Evolutionary conservation across 2,888 invertebrate species (phyloP).

Genomic region (Melanchra persicariae): DNA sequence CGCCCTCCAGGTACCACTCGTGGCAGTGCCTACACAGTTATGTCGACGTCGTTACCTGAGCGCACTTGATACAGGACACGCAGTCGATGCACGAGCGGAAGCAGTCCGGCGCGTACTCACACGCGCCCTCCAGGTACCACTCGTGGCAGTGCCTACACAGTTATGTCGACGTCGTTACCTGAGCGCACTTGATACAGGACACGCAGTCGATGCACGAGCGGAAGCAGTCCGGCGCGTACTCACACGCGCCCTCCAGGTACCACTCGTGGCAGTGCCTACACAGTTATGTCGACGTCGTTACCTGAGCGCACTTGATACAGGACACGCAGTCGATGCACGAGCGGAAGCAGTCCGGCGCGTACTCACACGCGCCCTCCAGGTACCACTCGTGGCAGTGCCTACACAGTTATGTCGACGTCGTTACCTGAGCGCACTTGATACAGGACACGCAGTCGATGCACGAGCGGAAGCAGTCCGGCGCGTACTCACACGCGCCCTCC

Average conservation of each 20-base stretch:
- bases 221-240: slow-evolving; percentile 96
- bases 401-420: no score
- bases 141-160: slow-evolving; percentile 95
- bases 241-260: slow-evolving; percentile 95
- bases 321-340: slow-evolving; percentile 95
- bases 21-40: slow-evolving; percentile 95
- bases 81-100: slow-evolving; percentile 95
- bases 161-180: no score
- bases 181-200: slow-evolving; percentile 96
- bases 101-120: slow-evolving; percentile 96
- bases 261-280: slow-evolving; percentile 95
- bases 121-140: slow-evolving; percentile 95
- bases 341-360: slow-evolving; percentile 95
- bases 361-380: slow-evolving; percentile 94
- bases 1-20: slow-evolving; percentile 95
- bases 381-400: slow-evolving; percentile 96
- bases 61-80: slow-evolving; percentile 96
- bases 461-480: slow-evolving; percentile 95
- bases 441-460: slow-evolving; percentile 96
- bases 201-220: slow-evolving; percentile 95
- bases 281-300: no score
- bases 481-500: no score
- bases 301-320: slow-evolving; percentile 96
- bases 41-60: no score
- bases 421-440: slow-evolving; percentile 95